Base-by-base conservation (phyloP, 2,113 vertebrate genomes). In the Odocoileus hemionus region DNA sequence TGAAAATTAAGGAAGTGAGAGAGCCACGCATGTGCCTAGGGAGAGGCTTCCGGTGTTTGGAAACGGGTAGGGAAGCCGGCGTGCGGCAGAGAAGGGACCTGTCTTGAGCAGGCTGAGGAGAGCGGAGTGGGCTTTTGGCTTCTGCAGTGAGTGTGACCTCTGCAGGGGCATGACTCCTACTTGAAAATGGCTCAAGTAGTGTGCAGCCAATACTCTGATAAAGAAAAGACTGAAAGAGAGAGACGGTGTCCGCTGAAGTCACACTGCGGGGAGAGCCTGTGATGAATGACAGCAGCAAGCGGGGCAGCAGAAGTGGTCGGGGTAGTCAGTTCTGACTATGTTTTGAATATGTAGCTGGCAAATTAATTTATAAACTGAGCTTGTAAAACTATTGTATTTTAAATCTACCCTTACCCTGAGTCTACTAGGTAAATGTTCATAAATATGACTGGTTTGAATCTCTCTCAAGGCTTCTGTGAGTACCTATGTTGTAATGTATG, bases 361-460 rank as follows among this genome's bases (percentile, higher is more conserved):
- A 60, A 78, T 55, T 80, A 87, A 23, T 43, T 25, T 87, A 64
- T 33, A 64, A 94, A 33, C 58, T 64, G 45, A 76, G 61, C 43
- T 96, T 17, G 6, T 52, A n/a, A 55, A 86, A 9, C 2, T 30
- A 3, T 23, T 82, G 47, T 47, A 30, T 74, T 94, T 91, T 16
- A 67, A 89, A 57, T 58, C 15, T 70, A 4, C 82, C 0, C 0
- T 43, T 86, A 30, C 57, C 43, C 50, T 60, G 16, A 25, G 19
- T 84, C 55, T 83, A 13, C n/a, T 82, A 57, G 84, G 61, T 83
- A 50, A 17, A n/a, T 16, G 52, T 57, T 83, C 26, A 58, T 74
- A 80, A 89, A 21, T 70, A 10, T 47, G 79, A 57, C 86, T 74
- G 13, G 36, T 30, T 95, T 90, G 89, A 39, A 45, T 89, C 84